Conservation (phyloP, 2,888 invertebrate species). For the Xestia ashworthii region DNA sequence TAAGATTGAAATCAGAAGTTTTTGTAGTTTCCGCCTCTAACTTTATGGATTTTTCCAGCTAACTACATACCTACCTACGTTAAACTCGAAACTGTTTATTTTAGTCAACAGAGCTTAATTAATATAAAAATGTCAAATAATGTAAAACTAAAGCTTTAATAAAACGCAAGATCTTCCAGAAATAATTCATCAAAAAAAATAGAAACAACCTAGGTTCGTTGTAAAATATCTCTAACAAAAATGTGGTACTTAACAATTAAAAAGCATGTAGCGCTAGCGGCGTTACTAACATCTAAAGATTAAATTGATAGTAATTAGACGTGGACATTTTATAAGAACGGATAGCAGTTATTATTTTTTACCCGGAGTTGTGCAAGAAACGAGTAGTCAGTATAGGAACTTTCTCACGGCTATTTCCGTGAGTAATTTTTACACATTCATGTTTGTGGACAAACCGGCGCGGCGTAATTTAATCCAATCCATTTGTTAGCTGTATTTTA, state of each 20-base stretch:
- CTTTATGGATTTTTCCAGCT: constrained; percentile 29
- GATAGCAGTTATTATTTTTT: constrained; percentile 70
- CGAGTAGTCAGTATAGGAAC: constrained; percentile 32
- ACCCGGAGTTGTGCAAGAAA: constrained; percentile 44
- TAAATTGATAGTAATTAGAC: constrained; percentile 66
- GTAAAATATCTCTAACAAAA: neutral
- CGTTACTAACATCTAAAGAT: constrained; percentile 50
- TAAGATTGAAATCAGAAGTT: constrained; percentile 56
- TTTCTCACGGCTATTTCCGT: constrained; percentile 63
- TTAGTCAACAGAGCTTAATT: neutral
- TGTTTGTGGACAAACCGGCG: constrained; percentile 22
- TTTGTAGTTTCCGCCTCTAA: constrained; percentile 33
- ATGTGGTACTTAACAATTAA: constrained; percentile 45
- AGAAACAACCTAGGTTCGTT: neutral
- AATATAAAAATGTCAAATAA: neutral
- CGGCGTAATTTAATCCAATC: constrained; percentile 38
- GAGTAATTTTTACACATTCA: constrained; percentile 27
- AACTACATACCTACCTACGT: neutral
- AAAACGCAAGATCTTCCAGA: neutral
- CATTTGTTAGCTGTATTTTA: constrained; percentile 68
- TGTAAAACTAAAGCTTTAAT: neutral
- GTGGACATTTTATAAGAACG: constrained; percentile 66
- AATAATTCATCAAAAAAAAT: neutral
- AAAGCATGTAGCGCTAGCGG: constrained; percentile 35
- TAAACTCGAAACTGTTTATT: neutral